Conservation (phyloP, 2,797 vertebrate genomes). For the Natrix natrix region DNA sequence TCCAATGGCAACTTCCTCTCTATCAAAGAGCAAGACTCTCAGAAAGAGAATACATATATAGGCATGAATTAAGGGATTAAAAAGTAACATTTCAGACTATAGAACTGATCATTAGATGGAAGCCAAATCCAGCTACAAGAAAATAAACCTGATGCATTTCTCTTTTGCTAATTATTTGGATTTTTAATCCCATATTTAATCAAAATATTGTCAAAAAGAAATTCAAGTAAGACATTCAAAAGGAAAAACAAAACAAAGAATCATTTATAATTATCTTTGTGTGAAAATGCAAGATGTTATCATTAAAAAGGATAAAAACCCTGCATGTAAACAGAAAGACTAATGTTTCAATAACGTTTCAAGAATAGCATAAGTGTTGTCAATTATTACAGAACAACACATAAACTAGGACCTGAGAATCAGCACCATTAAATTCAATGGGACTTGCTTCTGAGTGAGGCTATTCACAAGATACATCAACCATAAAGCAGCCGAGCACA, state of each 20-base stretch:
- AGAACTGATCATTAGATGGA: not conserved
- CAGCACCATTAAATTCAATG: not conserved
- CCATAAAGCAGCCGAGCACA: not conserved
- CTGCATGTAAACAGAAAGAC: not conserved
- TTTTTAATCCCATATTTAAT: not conserved
- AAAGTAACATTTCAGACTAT: not conserved
- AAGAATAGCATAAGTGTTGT: not conserved
- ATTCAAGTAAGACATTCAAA: not conserved
- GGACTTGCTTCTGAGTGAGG: not conserved
- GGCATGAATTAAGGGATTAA: not conserved
- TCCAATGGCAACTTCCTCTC: not conserved
- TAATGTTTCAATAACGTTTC: not conserved
- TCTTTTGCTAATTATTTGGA: not conserved
- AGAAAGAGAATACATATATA: not conserved
- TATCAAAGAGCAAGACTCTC: not conserved
- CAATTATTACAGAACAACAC: not conserved
- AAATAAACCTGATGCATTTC: not conserved
- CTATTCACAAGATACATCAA: not conserved
- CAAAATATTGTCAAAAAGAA: not conserved
- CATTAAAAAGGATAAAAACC: slow-evolving; percentile 2
- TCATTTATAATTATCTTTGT: not conserved
- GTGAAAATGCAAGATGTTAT: not conserved
- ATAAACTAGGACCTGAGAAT: not conserved
- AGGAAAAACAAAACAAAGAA: not conserved
- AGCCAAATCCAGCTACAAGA: not conserved